phyloP scores from a whole-genome alignment of 1,140 invertebrate genomes.

The Pantala flavescens region DNA sequence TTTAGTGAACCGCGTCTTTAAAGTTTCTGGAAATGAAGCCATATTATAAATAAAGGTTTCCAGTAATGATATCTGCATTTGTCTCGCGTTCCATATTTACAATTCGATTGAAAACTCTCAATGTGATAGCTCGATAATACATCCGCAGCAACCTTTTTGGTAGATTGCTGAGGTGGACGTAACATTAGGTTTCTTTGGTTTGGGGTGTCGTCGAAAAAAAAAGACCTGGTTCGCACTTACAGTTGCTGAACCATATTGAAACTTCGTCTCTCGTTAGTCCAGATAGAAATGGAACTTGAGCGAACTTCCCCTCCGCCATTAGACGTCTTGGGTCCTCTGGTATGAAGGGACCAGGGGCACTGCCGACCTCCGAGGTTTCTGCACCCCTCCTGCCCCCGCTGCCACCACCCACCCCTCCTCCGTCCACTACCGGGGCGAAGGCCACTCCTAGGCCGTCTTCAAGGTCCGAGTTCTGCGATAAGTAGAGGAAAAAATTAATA shows the following conservation, averaged over 20 bases:
- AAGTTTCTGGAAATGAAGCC: too few relatives aligned
- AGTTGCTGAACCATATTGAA: slow-evolving; percentile 32
- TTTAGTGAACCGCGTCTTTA: too few relatives aligned
- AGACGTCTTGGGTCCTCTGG: slow-evolving; percentile 27
- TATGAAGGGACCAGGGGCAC: slow-evolving; percentile 26
- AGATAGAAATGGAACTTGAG: slow-evolving; percentile 29
- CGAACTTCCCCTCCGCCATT: slow-evolving; percentile 27
- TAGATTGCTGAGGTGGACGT: too few relatives aligned
- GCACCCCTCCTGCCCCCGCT: background rate
- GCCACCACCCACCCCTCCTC: background rate
- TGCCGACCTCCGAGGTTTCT: slow-evolving; percentile 19
- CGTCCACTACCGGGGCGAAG: slow-evolving; percentile 32
- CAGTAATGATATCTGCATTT: too few relatives aligned
- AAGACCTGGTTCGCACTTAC: slow-evolving; percentile 24
- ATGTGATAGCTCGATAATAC: too few relatives aligned
- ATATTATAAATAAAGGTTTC: too few relatives aligned
- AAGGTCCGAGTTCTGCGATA: slow-evolving; percentile 25
- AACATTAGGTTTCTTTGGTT: too few relatives aligned
- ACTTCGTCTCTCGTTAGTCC: slow-evolving; percentile 33
- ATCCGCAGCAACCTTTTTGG: too few relatives aligned
- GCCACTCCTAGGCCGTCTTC: slow-evolving; percentile 30
- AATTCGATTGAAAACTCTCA: too few relatives aligned
- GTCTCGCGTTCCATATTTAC: too few relatives aligned
- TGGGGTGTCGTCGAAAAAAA: too few relatives aligned
- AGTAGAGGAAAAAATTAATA: background rate